Evolutionary conservation across 2,797 vertebrate species (phyloP).

Genomic region (Loris lydekkerianus): DNA sequence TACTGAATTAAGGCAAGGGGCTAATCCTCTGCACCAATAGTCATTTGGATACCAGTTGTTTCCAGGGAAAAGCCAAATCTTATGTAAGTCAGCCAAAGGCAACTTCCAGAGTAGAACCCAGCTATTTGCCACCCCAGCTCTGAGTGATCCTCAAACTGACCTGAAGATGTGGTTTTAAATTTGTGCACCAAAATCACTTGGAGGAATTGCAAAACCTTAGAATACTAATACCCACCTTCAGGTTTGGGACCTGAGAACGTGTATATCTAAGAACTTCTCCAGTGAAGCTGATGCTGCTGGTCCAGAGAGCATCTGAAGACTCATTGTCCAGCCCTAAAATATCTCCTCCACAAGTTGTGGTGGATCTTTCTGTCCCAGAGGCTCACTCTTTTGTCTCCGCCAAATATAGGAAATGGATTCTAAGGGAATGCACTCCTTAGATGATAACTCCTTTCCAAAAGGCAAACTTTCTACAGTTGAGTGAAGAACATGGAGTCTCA

Average conservation of each 20-base stretch:
- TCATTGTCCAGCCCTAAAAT: not conserved
- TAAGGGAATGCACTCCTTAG: not conserved
- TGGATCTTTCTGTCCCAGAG: not conserved
- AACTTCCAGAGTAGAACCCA: not conserved
- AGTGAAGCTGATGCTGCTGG: not conserved
- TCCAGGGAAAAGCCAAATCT: not conserved
- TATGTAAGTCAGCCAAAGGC: not conserved
- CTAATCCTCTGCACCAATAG: not conserved
- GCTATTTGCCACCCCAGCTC: not conserved
- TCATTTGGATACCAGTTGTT: not conserved
- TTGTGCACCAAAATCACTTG: not conserved
- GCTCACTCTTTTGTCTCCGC: not conserved
- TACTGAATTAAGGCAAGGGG: not conserved
- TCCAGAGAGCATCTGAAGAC: not conserved
- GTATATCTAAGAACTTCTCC: not conserved
- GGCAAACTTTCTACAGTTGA: slow-evolving; percentile 34
- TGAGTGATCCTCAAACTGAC: not conserved
- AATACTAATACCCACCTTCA: not conserved
- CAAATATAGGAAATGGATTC: not conserved
- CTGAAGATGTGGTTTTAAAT: not conserved
- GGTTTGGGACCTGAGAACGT: not conserved
- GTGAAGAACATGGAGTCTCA: not conserved
- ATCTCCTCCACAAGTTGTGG: not conserved
- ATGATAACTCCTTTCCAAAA: slow-evolving; percentile 32
- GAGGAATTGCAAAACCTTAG: not conserved